Evolutionary conservation across 2,113 vertebrate genomes (phyloP).

Genomic region (Daphoenositta chrysoptera): DNA sequence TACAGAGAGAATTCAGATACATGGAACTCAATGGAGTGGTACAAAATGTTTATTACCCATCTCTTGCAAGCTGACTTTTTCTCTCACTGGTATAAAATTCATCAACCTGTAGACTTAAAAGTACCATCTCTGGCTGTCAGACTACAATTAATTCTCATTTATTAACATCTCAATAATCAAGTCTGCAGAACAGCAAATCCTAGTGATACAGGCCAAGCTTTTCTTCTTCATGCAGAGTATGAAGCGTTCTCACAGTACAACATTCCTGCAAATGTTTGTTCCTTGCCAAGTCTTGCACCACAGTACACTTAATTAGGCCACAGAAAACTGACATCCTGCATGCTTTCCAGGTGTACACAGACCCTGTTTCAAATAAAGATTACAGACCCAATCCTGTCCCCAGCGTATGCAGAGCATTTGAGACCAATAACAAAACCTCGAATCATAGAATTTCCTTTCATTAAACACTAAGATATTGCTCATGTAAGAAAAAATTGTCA

Average conservation of each 20-base stretch:
- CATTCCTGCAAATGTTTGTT: not conserved
- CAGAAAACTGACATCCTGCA: not conserved
- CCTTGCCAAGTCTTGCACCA: constrained; percentile 15
- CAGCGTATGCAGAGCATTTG: not conserved
- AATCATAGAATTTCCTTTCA: not conserved
- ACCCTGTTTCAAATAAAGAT: not conserved
- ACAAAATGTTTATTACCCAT: not conserved
- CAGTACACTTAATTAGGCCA: not conserved
- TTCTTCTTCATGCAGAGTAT: not conserved
- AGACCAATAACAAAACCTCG: not conserved
- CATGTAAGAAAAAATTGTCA: not conserved
- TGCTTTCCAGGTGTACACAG: not conserved
- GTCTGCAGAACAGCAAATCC: not conserved
- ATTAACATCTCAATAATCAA: not conserved
- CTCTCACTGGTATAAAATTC: not conserved
- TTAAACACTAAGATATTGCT: not conserved
- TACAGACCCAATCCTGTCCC: not conserved
- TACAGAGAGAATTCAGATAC: not conserved
- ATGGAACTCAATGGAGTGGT: not conserved
- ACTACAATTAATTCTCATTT: not conserved
- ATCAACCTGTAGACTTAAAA: not conserved
- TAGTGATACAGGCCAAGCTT: not conserved
- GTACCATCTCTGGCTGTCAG: not conserved
- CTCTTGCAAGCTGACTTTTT: not conserved
- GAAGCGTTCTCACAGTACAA: not conserved